Conservation (phyloP, 2,888 invertebrate genomes). For the Nemapogon koenigi region DNA sequence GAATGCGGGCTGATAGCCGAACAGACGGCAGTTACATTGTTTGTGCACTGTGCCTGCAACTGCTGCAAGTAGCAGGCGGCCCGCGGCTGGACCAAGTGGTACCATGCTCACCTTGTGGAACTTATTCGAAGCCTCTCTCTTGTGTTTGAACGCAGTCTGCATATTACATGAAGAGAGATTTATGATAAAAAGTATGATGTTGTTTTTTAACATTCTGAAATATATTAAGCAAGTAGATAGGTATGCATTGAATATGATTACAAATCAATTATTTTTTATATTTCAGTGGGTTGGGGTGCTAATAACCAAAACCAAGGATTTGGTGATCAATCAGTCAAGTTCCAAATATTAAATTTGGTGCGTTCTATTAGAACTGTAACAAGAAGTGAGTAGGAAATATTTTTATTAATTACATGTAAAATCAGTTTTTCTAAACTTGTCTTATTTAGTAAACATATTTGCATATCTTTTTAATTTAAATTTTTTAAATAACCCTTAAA, state of each 20-base stretch:
- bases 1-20: too few species aligned
- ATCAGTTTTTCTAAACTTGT: too few species aligned
- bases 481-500: too few species aligned
- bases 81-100: too few species aligned
- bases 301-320: slow-evolving; percentile 81
- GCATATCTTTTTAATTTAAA: too few species aligned
- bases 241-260: too few species aligned
- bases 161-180: slow-evolving; percentile 95
- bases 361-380: slow-evolving; percentile 97
- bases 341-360: slow-evolving; percentile 88
- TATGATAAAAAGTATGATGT: slow-evolving; percentile 83
- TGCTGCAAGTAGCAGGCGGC: too few species aligned
- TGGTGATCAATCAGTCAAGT: slow-evolving; percentile 86
- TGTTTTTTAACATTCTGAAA: slow-evolving; percentile 21
- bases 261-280: slow-evolving; percentile 8
- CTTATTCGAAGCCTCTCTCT: slow-evolving; percentile 87
- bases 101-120: slow-evolving; percentile 93
- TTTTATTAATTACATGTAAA: too few species aligned
- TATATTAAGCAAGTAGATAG: too few species aligned
- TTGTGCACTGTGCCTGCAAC: too few species aligned
- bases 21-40: too few species aligned
- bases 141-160: slow-evolving; percentile 94
- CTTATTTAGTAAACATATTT: too few species aligned
- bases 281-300: slow-evolving; percentile 90
- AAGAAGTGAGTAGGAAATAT: slow-evolving; percentile 76